Evolutionary conservation across 2,888 invertebrate species (phyloP).

Genomic region (Tipula vernalis): DNA sequence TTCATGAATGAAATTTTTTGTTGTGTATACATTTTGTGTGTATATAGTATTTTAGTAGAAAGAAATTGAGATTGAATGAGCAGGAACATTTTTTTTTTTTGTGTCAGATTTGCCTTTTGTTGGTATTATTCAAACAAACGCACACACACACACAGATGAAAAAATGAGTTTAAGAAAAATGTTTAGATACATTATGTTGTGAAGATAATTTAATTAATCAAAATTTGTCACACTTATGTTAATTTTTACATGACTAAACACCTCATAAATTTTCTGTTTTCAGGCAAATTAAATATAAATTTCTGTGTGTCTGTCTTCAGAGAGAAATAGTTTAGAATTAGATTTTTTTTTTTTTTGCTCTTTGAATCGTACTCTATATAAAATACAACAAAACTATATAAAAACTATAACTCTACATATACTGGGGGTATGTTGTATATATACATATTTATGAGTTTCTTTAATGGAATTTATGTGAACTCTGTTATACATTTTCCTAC

Average conservation of each 20-base stretch:
- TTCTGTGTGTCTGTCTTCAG: not conserved
- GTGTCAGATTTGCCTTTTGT: not conserved
- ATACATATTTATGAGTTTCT: slow-evolving; percentile 9
- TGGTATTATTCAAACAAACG: not conserved
- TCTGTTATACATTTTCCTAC: slow-evolving; percentile 5
- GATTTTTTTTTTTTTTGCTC: not conserved
- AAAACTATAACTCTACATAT: not conserved
- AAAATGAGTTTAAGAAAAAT: not conserved
- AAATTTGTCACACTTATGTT: not conserved
- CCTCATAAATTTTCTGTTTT: not conserved
- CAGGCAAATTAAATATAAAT: not conserved
- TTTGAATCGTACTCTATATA: not conserved
- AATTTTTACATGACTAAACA: not conserved
- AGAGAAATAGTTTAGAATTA: not conserved
- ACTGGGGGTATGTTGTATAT: not conserved
- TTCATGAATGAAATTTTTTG: not conserved
- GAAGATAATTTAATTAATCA: not conserved
- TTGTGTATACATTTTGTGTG: not conserved
- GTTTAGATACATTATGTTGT: not conserved
- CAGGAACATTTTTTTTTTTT: not conserved
- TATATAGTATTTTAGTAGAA: not conserved
- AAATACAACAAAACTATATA: not conserved
- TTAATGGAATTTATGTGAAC: slow-evolving; percentile 11
- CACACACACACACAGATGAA: not conserved
- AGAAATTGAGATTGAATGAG: not conserved